Percentiles rank a stretch among this genome's conserved stretches.
These are phyloP conservation scores for Acrocephalus kingi DNA, from an alignment of 2,113 vertebrate species.

Conservation along the genomic window DNA sequence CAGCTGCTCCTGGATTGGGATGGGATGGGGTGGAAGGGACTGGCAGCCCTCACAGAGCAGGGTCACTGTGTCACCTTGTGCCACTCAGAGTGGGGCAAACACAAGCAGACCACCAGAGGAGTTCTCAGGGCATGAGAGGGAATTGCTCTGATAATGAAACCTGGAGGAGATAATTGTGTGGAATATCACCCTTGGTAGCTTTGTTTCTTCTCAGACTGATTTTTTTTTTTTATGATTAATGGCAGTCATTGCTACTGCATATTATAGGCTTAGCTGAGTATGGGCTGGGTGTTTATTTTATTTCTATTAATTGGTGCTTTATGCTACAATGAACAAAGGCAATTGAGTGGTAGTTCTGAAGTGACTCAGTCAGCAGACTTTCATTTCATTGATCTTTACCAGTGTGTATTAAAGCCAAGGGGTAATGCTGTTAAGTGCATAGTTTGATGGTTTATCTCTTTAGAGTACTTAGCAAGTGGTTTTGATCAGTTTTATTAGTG, in stretches of 20 bases:
- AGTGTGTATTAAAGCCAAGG: background rate
- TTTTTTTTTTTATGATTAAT: background rate
- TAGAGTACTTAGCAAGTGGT: background rate
- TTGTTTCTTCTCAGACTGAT: background rate
- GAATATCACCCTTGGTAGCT: background rate
- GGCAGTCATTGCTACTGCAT: background rate
- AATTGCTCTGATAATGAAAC: background rate
- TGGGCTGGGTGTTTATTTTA: background rate
- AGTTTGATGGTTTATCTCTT: background rate
- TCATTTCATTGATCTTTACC: background rate
- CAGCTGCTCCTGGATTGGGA: background rate
- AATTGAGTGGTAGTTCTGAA: background rate
- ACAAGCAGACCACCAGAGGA: background rate
- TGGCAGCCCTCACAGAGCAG: no score
- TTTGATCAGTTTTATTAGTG: background rate
- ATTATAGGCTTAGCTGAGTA: background rate
- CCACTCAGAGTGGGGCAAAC: accelerated
- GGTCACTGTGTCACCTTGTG: no score
- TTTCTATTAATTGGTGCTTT: background rate
- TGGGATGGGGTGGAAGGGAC: accelerated
- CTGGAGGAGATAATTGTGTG: background rate
- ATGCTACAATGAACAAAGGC: background rate
- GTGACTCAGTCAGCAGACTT: background rate
- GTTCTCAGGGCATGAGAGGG: background rate
- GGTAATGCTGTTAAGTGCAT: background rate